These are phyloP conservation scores for Ammospiza maritima DNA, from an alignment of 2,797 vertebrate genomes.

Conservation along the genomic window DNA sequence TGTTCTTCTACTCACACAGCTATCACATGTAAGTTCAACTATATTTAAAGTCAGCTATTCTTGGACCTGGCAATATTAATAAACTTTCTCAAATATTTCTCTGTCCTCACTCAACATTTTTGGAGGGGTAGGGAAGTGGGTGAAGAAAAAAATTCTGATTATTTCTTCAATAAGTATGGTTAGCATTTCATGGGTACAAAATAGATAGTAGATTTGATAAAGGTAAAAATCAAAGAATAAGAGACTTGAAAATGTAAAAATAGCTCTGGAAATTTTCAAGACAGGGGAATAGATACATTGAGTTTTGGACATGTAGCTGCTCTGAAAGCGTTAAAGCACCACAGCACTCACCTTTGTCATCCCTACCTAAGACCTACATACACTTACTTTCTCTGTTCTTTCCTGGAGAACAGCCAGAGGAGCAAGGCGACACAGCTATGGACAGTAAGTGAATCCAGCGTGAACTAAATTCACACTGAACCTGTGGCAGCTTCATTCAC, in stretches of 20 bases:
- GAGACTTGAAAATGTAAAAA: background rate
- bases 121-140: fast-evolving
- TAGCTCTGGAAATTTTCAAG: background rate
- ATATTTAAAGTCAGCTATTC: background rate
- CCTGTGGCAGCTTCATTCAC: background rate
- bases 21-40: background rate
- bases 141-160: background rate
- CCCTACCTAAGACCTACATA: background rate
- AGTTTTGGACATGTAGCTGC: fast-evolving
- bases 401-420: background rate
- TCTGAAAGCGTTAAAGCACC: background rate
- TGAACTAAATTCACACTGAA: background rate
- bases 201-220: background rate
- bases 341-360: background rate
- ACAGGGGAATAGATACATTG: background rate
- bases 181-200: background rate
- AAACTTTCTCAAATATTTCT: background rate
- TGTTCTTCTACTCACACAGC: background rate
- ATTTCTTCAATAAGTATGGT: background rate
- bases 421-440: background rate
- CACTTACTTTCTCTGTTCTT: background rate
- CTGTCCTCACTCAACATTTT: background rate
- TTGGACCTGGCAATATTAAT: background rate
- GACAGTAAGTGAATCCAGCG: background rate
- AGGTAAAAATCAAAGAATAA: background rate